phyloP scores from a whole-genome alignment of 2,113 vertebrate genomes.

The Prunella himalayana region DNA sequence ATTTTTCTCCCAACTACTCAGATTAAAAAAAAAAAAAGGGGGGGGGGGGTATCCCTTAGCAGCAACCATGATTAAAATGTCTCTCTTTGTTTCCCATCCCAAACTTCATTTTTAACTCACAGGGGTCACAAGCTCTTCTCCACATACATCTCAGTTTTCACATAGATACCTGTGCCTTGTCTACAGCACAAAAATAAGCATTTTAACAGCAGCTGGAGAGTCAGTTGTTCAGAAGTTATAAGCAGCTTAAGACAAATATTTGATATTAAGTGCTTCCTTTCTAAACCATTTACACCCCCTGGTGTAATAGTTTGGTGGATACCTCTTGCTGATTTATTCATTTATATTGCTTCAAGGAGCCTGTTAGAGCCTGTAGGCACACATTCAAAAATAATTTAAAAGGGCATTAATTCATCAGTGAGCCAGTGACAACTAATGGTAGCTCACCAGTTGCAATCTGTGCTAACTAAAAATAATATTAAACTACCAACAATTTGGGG shows the following conservation, averaged over 20 bases:
- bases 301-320: constrained; percentile 2
- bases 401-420: constrained; percentile 19
- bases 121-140: not conserved
- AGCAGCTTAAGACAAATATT: constrained; percentile 33
- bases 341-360: constrained; percentile 3
- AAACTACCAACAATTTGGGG: not conserved
- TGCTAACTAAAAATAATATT: not conserved
- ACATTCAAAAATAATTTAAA: constrained; percentile 35
- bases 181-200: not conserved
- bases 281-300: not conserved
- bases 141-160: not conserved
- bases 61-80: not conserved
- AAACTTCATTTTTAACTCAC: not conserved
- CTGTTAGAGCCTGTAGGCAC: not conserved
- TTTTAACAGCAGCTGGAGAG: not conserved
- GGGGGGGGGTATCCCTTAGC: not conserved
- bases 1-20: not conserved
- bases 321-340: constrained; percentile 41
- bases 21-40: not conserved
- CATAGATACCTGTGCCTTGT: not conserved
- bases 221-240: not conserved
- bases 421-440: not conserved
- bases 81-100: not conserved
- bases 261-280: constrained; percentile 1
- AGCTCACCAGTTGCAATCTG: not conserved